Percentiles rank a stretch among this genome's conserved stretches.
These are phyloP conservation scores for Suricata suricatta DNA, from an alignment of 2,113 vertebrate species.

Conservation along the genomic window DNA sequence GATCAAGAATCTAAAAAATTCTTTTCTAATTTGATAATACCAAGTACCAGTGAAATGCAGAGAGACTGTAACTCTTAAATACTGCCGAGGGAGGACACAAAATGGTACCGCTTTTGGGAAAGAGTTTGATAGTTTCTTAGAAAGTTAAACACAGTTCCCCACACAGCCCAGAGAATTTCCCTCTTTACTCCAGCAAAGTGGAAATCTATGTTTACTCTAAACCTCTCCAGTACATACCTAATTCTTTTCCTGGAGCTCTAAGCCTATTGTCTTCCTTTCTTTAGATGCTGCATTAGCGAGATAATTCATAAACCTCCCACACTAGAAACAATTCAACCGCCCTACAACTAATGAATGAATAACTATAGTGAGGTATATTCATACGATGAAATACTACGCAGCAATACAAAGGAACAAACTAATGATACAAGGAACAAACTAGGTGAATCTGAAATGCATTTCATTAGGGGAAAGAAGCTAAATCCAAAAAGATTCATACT, in stretches of 20 bases:
- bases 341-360: neutral
- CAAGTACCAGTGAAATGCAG: neutral
- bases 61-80: neutral
- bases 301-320: neutral
- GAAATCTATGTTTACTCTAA: neutral
- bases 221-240: neutral
- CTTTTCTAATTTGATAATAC: neutral
- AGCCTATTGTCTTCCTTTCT: neutral
- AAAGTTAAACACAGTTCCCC: neutral
- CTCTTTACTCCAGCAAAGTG: neutral
- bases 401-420: neutral
- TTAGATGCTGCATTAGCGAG: neutral
- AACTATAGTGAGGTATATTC: neutral
- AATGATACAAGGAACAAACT: neutral
- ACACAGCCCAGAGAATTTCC: neutral
- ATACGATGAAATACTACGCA: neutral
- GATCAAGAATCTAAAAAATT: neutral
- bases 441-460: neutral
- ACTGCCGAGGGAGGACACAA: neutral
- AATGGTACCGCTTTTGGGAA: neutral
- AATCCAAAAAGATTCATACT: neutral
- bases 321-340: neutral
- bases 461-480: neutral
- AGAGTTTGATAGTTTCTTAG: neutral
- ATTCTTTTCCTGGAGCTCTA: neutral